Conservation (phyloP, 2,888 invertebrate species). For the Therioaphis trifolii region DNA sequence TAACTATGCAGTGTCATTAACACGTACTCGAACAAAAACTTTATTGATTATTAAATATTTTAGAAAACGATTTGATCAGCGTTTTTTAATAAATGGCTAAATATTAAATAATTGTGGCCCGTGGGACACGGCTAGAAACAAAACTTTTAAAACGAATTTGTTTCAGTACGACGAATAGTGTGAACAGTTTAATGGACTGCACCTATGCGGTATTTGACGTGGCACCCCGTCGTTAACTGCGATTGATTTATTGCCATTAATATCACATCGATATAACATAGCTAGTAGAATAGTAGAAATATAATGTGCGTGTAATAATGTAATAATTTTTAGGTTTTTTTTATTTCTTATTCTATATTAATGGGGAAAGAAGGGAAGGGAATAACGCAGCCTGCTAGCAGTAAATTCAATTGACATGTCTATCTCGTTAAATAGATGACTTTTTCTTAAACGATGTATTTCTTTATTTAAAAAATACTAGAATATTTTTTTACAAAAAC, state of each 20-base stretch:
- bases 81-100: no score
- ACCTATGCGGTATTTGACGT: neutral
- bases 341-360: neutral
- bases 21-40: no score
- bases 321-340: neutral
- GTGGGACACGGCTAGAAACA: neutral
- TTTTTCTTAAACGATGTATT: neutral
- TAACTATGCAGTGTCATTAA: no score
- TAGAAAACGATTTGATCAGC: no score
- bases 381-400: neutral
- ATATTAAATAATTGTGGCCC: no score
- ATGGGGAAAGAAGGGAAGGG: neutral
- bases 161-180: neutral
- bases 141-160: constrained; percentile 6
- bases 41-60: no score
- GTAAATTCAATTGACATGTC: neutral
- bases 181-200: constrained; percentile 19
- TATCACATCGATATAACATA: neutral
- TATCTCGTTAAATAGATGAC: neutral
- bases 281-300: neutral
- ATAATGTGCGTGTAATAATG: neutral
- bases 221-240: constrained; percentile 11
- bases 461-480: neutral
- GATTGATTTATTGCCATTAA: constrained; percentile 24
- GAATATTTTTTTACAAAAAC: neutral